A percentile compares a stretch with the other conserved stretches of the same genome.
These are phyloP conservation scores for Caenorhabditis panamensis DNA, from an alignment of 2,888 invertebrate genomes.

Conservation along the genomic window DNA sequence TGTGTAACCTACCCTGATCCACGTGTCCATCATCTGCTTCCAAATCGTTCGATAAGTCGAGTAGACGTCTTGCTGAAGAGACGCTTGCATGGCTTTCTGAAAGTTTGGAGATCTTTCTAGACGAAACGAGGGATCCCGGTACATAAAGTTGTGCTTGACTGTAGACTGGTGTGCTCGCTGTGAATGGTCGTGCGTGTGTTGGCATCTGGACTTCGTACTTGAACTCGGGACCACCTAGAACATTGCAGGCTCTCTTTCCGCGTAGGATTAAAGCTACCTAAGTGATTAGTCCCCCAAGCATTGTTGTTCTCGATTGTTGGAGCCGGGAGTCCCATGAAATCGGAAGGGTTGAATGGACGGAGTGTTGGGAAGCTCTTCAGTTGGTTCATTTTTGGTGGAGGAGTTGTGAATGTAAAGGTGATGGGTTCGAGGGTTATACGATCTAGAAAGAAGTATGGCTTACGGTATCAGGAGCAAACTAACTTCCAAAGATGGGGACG, in stretches of 20 bases:
- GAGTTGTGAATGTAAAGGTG: slow-evolving; percentile 64
- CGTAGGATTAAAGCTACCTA: too few relatives aligned
- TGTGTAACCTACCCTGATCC: slow-evolving; percentile 17
- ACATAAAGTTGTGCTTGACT: slow-evolving; percentile 42
- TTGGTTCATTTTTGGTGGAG: slow-evolving; percentile 28
- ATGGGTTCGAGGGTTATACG: slow-evolving; percentile 55
- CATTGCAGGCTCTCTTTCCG: too few relatives aligned
- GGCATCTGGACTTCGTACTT: slow-evolving; percentile 59
- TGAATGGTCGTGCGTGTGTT: slow-evolving; percentile 23
- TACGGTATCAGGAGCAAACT: neutral
- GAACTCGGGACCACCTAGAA: slow-evolving; percentile 27
- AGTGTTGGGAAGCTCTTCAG: slow-evolving; percentile 42
- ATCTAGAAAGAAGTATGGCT: slow-evolving; percentile 18
- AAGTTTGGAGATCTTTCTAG: too few relatives aligned
- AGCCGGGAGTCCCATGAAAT: slow-evolving; percentile 20
- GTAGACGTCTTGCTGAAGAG: slow-evolving; percentile 51
- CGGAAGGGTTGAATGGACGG: slow-evolving; percentile 28
- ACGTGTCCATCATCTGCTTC: slow-evolving; percentile 58
- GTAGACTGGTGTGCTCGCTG: slow-evolving; percentile 33
- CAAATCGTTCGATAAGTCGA: slow-evolving; percentile 55
- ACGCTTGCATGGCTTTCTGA: slow-evolving; percentile 55
- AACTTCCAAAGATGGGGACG: slow-evolving; percentile 55
- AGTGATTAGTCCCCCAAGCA: too few relatives aligned
- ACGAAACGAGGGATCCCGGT: neutral
- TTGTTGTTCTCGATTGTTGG: slow-evolving; percentile 43